These are phyloP conservation scores for Eupeodes latifasciatus DNA, from an alignment of 2,888 invertebrate species.

Conservation along the genomic window DNA sequence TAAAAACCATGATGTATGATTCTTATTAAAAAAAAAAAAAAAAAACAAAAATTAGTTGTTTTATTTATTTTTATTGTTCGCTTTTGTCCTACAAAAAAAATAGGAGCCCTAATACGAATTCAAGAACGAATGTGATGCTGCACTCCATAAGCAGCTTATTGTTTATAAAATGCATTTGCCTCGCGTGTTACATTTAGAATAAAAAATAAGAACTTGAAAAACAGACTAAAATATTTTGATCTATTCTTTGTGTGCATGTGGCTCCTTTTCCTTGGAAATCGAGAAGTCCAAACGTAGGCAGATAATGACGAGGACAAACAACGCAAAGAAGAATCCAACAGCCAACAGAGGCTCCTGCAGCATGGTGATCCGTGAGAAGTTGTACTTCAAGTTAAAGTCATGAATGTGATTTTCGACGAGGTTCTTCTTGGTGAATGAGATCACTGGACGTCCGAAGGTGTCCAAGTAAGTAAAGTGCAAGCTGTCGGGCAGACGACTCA, in stretches of 20 bases:
- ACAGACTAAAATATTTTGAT: not conserved
- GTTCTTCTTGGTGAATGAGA: constrained; percentile 92
- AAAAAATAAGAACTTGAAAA: constrained; percentile 31
- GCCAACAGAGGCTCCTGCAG: constrained; percentile 97
- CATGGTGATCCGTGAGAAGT: constrained; percentile 93
- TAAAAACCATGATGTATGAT: too few relatives aligned
- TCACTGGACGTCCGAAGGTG: constrained; percentile 95
- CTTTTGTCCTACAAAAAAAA: constrained; percentile 41
- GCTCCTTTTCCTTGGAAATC: constrained; percentile 89
- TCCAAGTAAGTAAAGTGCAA: constrained; percentile 97
- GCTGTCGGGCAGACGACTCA: constrained; percentile 89
- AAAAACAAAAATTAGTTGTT: not conserved
- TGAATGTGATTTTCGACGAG: constrained; percentile 98
- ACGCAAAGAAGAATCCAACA: constrained; percentile 92
- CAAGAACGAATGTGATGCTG: constrained; percentile 49
- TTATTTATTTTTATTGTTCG: constrained; percentile 42
- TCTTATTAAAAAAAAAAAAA: not conserved
- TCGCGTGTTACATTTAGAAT: not conserved
- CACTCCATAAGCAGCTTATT: not conserved
- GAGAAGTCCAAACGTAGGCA: constrained; percentile 98
- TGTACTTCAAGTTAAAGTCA: constrained; percentile 95
- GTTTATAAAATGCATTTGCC: constrained; percentile 26
- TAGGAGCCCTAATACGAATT: constrained; percentile 52
- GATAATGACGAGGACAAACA: constrained; percentile 96
- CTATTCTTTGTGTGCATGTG: constrained; percentile 84